Conservation (phyloP, 2,113 vertebrate species). For the Promerops cafer region DNA sequence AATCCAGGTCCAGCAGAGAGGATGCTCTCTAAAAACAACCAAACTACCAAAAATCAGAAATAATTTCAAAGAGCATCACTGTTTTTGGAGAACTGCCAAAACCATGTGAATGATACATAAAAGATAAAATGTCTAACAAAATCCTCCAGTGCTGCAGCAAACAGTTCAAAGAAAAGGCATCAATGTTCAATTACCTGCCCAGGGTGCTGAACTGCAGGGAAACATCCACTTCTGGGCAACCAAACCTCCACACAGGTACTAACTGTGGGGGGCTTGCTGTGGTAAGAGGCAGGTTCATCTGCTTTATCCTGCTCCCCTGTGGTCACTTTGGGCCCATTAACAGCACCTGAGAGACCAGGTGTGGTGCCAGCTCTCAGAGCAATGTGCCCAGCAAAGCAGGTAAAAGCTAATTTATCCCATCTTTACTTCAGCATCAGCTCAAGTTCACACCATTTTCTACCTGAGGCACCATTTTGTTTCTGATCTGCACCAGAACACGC, state of each 20-base stretch:
- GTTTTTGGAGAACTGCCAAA: not conserved
- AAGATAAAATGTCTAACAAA: constrained; percentile 14
- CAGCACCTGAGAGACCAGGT: not conserved
- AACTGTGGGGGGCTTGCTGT: fast-evolving
- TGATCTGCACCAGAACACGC: not conserved
- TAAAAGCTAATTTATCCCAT: not conserved
- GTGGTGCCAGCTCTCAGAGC: not conserved
- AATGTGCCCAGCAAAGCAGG: not conserved
- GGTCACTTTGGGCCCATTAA: not conserved
- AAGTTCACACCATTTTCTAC: not conserved
- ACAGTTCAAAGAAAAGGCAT: not conserved
- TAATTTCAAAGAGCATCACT: not conserved
- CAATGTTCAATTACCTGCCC: not conserved
- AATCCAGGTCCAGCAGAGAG: not conserved
- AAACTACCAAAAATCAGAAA: not conserved
- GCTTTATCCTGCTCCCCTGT: not conserved
- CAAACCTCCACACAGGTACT: not conserved
- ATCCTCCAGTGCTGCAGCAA: not conserved
- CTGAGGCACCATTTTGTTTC: not conserved
- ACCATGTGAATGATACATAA: not conserved
- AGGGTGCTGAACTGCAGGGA: not conserved
- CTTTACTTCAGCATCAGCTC: not conserved
- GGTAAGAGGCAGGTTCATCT: not conserved
- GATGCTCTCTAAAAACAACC: not conserved
- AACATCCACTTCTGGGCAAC: not conserved